These are phyloP conservation scores for Ferdinandea cuprea DNA, from an alignment of 2,888 invertebrate genomes.

Conservation along the genomic window DNA sequence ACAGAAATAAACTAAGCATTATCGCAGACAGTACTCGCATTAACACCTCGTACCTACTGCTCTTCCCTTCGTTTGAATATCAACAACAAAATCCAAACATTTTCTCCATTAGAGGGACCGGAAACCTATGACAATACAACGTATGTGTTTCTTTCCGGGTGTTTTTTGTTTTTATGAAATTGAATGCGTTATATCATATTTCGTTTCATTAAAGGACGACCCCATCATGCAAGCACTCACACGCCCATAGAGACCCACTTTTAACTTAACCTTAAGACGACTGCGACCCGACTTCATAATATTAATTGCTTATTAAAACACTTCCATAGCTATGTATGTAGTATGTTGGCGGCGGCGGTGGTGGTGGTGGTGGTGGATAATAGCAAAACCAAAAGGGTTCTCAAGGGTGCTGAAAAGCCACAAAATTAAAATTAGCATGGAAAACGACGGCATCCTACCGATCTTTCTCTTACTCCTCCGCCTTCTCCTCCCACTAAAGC, in stretches of 20 bases:
- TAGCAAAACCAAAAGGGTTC: slow-evolving; percentile 12
- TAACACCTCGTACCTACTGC: not conserved
- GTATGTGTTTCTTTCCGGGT: slow-evolving; percentile 2
- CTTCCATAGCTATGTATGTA: slow-evolving; percentile 48
- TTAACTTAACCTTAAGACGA: slow-evolving; percentile 6
- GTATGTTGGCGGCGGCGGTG: too few relatives aligned
- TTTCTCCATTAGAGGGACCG: not conserved
- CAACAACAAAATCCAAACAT: slow-evolving; percentile 12
- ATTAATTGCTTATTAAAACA: slow-evolving; percentile 73
- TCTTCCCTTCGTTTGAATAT: slow-evolving; percentile 26
- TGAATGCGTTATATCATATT: slow-evolving; percentile 46
- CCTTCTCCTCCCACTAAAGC: too few relatives aligned
- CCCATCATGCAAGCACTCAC: slow-evolving; percentile 48
- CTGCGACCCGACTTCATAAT: slow-evolving; percentile 43
- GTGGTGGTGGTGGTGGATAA: not conserved
- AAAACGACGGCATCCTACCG: not conserved
- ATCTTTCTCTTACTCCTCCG: too few relatives aligned
- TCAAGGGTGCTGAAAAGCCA: slow-evolving; percentile 36
- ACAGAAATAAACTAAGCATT: not conserved
- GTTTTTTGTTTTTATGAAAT: slow-evolving; percentile 26
- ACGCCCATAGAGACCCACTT: not conserved
- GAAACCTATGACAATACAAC: slow-evolving; percentile 10
- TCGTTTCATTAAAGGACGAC: slow-evolving; percentile 18
- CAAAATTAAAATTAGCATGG: slow-evolving; percentile 56
- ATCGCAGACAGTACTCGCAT: not conserved